Evolutionary conservation across 1,140 invertebrate genomes (phyloP).

Genomic region (Pseudomyrmex flavicornis): DNA sequence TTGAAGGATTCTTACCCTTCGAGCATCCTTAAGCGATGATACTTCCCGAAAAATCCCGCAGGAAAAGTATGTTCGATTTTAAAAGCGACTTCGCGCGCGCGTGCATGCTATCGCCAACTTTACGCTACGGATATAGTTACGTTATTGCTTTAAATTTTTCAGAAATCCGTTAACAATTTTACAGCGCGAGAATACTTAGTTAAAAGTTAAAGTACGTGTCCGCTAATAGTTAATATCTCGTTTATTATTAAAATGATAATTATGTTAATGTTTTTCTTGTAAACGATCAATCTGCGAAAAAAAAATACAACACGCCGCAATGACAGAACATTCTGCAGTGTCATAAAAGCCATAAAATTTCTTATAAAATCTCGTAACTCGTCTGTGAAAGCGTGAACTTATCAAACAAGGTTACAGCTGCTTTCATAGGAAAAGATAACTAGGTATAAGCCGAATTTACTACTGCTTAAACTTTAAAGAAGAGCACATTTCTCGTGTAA

Average conservation of each 20-base stretch:
- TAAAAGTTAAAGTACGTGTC: constrained; percentile 17
- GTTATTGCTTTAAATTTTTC: constrained; percentile 15
- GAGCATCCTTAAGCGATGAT: constrained; percentile 16
- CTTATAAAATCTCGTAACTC: constrained; percentile 10
- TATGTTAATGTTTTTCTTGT: not conserved
- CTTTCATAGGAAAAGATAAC: not conserved
- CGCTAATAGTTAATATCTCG: not conserved
- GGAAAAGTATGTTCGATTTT: constrained; percentile 33
- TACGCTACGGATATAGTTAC: not conserved
- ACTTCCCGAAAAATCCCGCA: constrained; percentile 29
- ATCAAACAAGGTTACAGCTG: constrained; percentile 31
- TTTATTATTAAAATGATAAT: not conserved
- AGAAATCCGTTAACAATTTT: constrained; percentile 29
- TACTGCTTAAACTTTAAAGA: constrained; percentile 14
- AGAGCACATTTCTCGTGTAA: constrained; percentile 29
- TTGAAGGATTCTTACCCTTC: constrained; percentile 18
- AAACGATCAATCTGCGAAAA: constrained; percentile 5
- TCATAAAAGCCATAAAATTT: constrained; percentile 1
- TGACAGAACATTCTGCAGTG: not conserved
- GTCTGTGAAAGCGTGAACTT: not conserved
- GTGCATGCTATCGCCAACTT: not conserved
- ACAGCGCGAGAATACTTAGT: not conserved
- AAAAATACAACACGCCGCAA: constrained; percentile 21
- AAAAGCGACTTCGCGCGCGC: constrained; percentile 8
- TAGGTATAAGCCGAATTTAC: constrained; percentile 3